Percentiles rank a stretch among this genome's conserved stretches.
These are phyloP conservation scores for Slavum lentiscoides DNA, from an alignment of 2,888 invertebrate species.

Conservation along the genomic window DNA sequence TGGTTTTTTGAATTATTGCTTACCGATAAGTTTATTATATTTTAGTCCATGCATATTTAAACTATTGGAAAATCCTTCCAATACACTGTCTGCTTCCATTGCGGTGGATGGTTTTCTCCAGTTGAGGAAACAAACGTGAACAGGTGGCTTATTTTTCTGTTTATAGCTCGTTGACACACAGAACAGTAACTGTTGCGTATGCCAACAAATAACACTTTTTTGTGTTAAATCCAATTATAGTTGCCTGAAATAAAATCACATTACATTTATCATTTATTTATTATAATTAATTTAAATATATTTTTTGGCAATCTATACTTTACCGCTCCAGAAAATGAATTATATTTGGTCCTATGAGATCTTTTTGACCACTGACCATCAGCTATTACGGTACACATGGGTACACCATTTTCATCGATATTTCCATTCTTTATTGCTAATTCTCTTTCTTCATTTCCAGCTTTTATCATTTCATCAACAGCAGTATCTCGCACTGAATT, in stretches of 20 bases:
- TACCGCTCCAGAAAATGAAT: constrained; percentile 40
- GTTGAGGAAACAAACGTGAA: not conserved
- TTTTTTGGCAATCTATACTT: constrained; percentile 1
- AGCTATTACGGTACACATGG: constrained; percentile 57
- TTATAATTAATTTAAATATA: not conserved
- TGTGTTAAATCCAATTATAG: constrained; percentile 1
- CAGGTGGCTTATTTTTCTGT: not conserved
- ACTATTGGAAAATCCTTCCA: constrained; percentile 58
- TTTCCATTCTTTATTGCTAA: constrained; percentile 56
- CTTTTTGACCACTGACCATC: constrained; percentile 57
- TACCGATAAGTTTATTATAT: constrained; percentile 57
- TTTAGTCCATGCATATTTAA: constrained; percentile 57
- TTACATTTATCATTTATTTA: no score
- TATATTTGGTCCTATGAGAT: constrained; percentile 55
- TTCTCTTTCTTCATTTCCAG: constrained; percentile 6
- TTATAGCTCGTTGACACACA: constrained; percentile 1
- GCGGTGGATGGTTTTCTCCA: constrained; percentile 10
- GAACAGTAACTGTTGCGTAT: constrained; percentile 5
- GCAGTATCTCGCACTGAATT: constrained; percentile 6
- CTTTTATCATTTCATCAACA: constrained; percentile 18
- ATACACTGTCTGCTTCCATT: constrained; percentile 58
- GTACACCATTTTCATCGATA: constrained; percentile 55
- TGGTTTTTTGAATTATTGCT: not conserved
- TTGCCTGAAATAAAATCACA: not conserved
- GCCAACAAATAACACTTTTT: constrained; percentile 10